phyloP scores from a whole-genome alignment of 1,140 invertebrate genomes.

The Kradibia gibbosae region DNA sequence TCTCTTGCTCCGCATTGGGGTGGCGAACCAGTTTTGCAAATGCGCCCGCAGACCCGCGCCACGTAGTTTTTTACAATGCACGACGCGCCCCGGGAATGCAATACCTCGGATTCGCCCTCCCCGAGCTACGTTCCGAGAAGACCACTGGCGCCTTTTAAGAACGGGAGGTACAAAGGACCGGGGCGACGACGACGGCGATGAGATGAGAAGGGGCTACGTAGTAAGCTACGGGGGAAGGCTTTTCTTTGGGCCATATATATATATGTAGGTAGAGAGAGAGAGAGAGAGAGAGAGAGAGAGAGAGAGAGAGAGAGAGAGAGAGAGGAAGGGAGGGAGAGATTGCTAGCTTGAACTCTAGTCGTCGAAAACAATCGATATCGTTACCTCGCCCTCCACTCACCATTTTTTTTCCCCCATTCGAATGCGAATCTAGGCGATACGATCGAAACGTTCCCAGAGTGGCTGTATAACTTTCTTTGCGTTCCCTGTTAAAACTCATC shows the following conservation, averaged over 20 bases:
- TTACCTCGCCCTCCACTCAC: background rate
- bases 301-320: background rate
- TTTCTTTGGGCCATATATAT: background rate
- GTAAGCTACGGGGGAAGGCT: background rate
- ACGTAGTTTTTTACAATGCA: constrained; percentile 25
- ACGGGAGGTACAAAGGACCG: background rate
- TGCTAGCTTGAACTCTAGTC: background rate
- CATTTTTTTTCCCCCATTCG: background rate
- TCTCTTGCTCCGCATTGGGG: background rate
- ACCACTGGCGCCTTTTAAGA: constrained; percentile 26
- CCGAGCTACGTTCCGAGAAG: constrained; percentile 16
- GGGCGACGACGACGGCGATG: too few species aligned
- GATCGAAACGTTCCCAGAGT: constrained; percentile 4
- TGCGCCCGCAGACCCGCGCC: constrained; percentile 24
- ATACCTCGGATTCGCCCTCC: constrained; percentile 15
- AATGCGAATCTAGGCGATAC: background rate
- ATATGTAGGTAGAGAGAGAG: background rate
- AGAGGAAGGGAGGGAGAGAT: background rate
- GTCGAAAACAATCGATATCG: constrained; percentile 19
- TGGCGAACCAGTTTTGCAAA: constrained; percentile 37
- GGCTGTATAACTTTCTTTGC: constrained; percentile 3
- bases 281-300: constrained; percentile 8
- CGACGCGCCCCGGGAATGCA: constrained; percentile 26
- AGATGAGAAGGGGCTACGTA: too few species aligned
- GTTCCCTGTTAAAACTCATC: background rate